Evolutionary conservation across 2,888 invertebrate species (phyloP).

Genomic region (Cordilura impudica): DNA sequence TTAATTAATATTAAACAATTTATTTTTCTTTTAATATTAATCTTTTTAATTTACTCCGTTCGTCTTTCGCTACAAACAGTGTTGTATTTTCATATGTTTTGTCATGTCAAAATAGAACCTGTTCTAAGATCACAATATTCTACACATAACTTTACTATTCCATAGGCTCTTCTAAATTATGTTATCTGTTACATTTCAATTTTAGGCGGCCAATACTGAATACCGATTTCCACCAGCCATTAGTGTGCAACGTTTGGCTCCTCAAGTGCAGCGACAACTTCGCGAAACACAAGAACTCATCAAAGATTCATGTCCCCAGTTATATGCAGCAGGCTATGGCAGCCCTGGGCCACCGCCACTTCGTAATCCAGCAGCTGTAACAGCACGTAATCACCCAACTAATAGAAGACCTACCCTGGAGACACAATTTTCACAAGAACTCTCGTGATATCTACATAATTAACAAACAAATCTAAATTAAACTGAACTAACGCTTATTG

Average conservation of each 20-base stretch:
- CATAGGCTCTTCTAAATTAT: no score
- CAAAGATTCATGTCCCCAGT: slow-evolving; percentile 78
- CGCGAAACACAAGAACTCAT: slow-evolving; percentile 79
- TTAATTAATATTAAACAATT: no score
- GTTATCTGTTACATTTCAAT: slow-evolving; percentile 27
- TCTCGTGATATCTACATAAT: slow-evolving; percentile 79
- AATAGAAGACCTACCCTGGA: slow-evolving; percentile 78
- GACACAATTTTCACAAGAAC: slow-evolving; percentile 79
- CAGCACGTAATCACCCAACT: slow-evolving; percentile 64
- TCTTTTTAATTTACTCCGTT: no score
- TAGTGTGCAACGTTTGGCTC: slow-evolving; percentile 78
- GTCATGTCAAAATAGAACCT: no score
- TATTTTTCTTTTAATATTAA: no score
- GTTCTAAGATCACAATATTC: no score
- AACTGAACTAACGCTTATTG: slow-evolving; percentile 30
- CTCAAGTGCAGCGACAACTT: slow-evolving; percentile 78
- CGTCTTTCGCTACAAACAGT: no score
- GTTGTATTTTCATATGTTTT: no score
- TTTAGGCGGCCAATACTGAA: slow-evolving; percentile 72
- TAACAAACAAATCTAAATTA: slow-evolving; percentile 67
- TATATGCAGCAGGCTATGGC: slow-evolving; percentile 77
- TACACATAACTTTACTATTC: no score
- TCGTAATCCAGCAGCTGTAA: slow-evolving; percentile 73
- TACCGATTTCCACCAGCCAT: slow-evolving; percentile 78
- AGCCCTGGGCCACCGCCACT: slow-evolving; percentile 78